Base-by-base conservation (phyloP, 2,888 invertebrate species). In the Digitonthophagus gazella region DNA sequence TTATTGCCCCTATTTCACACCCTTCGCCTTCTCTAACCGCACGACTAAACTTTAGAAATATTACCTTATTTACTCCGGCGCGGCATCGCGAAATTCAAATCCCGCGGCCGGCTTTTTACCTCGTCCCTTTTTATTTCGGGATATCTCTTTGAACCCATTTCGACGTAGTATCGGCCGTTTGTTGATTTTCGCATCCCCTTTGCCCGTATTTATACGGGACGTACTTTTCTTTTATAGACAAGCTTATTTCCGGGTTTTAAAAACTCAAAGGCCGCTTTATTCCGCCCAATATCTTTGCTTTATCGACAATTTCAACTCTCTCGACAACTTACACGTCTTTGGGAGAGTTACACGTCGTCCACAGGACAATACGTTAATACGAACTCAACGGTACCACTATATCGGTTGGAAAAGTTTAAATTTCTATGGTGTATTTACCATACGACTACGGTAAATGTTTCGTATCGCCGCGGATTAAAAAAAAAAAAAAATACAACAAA, bases 201-300 rank as follows among this genome's bases (percentile, higher is more conserved):
- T 61, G 61, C 61, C 61, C 61, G 18, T 61, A 61, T 61, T 61
- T 61, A 61, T 61, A 61, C 61, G 18, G 61, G 61, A 19, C 61
- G 20, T 61, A 61, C 19, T 19, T 61, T 61, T 61, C 61, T 61
- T 61, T 61, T 61, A 61, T 61, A 61, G 19, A 20, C 61, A n/a
- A 19, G 18, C 61, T 61, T 61, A 19, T 19, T 61, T 61, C 61
- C 19, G 18, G 20, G 61, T 18, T 61, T 61, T 61, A 61, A 61
- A 61, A 61, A 61, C 61, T 61, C 61, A 61, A 61, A 61, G 61
- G 61, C 61, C 61, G 19, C 61, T 20, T 61, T 61, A 61, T 61
- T 20, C 61, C 19, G 20, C 61, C 18, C 61, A 61, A 61, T 61
- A 61, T 61, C 61, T 61, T 19, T 44, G 28, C 8, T 44, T 44